Evolutionary conservation across 2,888 invertebrate genomes (phyloP).

Genomic region (Amiota mariae): DNA sequence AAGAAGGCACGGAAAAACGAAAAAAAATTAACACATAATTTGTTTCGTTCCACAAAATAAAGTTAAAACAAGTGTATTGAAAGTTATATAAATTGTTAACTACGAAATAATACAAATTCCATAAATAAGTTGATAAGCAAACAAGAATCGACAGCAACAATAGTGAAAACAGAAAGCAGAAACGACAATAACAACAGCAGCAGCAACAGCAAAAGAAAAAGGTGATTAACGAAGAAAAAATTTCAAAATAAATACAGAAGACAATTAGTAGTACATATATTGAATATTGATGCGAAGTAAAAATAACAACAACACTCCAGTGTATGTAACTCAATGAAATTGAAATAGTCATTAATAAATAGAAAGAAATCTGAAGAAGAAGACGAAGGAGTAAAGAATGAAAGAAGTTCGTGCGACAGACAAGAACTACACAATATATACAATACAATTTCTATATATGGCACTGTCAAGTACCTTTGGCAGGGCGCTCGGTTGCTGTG

Average conservation of each 20-base stretch:
- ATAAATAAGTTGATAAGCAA: constrained; percentile 27
- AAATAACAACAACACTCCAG: constrained; percentile 6
- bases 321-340: neutral
- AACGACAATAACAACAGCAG: constrained; percentile 53
- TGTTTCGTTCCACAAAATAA: constrained; percentile 50
- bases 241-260: too few species aligned
- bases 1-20: neutral
- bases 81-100: too few species aligned
- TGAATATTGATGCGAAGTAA: neutral
- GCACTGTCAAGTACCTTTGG: neutral
- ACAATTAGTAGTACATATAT: too few species aligned
- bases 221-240: too few species aligned
- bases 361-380: too few species aligned
- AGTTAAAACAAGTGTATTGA: constrained; percentile 9
- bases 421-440: constrained; percentile 16
- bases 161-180: constrained; percentile 44
- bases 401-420: too few species aligned
- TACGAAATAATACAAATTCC: constrained; percentile 21
- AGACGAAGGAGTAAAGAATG: too few species aligned
- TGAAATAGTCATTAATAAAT: constrained; percentile 12
- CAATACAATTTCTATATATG: constrained; percentile 40
- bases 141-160: constrained; percentile 16
- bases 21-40: constrained; percentile 45
- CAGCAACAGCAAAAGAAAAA: neutral
- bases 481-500: neutral